These are phyloP conservation scores for Drosophila kanekoi DNA, from an alignment of 2,888 invertebrate species.

Conservation along the genomic window DNA sequence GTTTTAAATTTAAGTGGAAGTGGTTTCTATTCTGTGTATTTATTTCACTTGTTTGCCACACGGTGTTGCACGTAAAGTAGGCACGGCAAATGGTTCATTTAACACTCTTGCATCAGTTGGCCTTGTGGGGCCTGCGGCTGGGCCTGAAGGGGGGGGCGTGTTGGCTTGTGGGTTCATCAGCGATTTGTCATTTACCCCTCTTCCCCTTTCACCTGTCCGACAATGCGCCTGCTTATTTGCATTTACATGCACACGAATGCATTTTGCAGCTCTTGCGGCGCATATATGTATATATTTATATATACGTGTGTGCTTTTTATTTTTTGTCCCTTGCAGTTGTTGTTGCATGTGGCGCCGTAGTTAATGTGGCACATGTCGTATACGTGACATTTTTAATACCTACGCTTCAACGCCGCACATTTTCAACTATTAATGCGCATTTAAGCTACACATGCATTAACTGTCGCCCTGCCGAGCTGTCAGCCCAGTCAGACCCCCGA, in stretches of 20 bases:
- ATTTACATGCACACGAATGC: conserved; percentile 72
- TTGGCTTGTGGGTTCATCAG: conserved; percentile 52
- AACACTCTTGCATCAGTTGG: conserved; percentile 49
- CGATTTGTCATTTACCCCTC: conserved; percentile 61
- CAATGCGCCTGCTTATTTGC: conserved; percentile 42
- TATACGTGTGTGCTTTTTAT: conserved; percentile 12
- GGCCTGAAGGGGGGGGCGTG: neutral
- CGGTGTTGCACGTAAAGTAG: conserved; percentile 46
- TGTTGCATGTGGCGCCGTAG: conserved; percentile 69
- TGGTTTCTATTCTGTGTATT: neutral
- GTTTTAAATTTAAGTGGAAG: too few relatives aligned
- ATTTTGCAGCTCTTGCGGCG: conserved; percentile 48
- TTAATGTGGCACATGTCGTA: conserved; percentile 79
- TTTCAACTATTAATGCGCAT: conserved; percentile 78
- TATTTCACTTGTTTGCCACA: conserved; percentile 32
- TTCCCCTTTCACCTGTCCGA: conserved; percentile 22
- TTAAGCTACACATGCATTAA: conserved; percentile 77
- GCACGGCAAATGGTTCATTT: conserved; percentile 50
- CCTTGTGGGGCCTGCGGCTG: conserved; percentile 11
- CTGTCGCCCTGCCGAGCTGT: conserved; percentile 48
- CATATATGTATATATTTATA: conserved; percentile 4
- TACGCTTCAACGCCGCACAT: conserved; percentile 78
- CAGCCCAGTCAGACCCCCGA: conserved; percentile 8
- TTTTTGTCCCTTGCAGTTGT: conserved; percentile 25
- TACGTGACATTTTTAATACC: conserved; percentile 80